Percentiles rank a stretch among this genome's conserved stretches.
phyloP scores from a whole-genome alignment of 1,140 invertebrate genomes.

The Stegodyphus dumicola region DNA sequence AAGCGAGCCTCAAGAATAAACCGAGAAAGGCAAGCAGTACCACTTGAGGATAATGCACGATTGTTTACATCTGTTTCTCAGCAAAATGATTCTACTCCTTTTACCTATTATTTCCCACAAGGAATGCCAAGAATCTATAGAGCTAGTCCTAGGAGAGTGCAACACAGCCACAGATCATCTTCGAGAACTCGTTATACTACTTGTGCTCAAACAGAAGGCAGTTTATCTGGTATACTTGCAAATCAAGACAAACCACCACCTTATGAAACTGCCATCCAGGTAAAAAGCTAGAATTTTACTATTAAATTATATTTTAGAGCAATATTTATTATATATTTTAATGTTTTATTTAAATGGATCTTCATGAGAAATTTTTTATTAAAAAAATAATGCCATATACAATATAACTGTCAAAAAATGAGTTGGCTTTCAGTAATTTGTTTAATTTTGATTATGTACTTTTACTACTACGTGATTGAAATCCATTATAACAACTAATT shows the following conservation, averaged over 20 bases:
- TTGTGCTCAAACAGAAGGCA: slow-evolving; percentile 38
- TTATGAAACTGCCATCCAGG: slow-evolving; percentile 53
- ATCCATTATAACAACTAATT: no score
- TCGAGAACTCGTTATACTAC: slow-evolving; percentile 34
- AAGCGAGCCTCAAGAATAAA: slow-evolving; percentile 16
- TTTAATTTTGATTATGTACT: no score
- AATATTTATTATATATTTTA: not conserved
- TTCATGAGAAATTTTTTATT: not conserved
- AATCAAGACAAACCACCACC: slow-evolving; percentile 53
- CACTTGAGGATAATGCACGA: slow-evolving; percentile 18
- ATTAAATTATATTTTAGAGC: not conserved
- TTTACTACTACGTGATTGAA: no score
- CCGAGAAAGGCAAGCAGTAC: not conserved
- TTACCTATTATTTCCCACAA: slow-evolving; percentile 27
- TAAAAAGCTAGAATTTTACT: not conserved
- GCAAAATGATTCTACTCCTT: slow-evolving; percentile 36
- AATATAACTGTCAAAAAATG: no score
- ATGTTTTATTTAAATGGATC: not conserved
- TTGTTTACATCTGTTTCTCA: slow-evolving; percentile 10
- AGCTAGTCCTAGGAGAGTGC: slow-evolving; percentile 15
- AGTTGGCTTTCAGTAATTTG: no score
- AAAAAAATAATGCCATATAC: not conserved
- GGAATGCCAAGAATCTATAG: slow-evolving; percentile 24
- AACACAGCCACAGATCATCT: not conserved
- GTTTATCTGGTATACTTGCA: slow-evolving; percentile 21